Percentiles rank a stretch among this genome's conserved stretches.
These are phyloP conservation scores for Montipora sp. DNA, from an alignment of 64 coral and sea anemone genomes.

Conservation along the genomic window DNA sequence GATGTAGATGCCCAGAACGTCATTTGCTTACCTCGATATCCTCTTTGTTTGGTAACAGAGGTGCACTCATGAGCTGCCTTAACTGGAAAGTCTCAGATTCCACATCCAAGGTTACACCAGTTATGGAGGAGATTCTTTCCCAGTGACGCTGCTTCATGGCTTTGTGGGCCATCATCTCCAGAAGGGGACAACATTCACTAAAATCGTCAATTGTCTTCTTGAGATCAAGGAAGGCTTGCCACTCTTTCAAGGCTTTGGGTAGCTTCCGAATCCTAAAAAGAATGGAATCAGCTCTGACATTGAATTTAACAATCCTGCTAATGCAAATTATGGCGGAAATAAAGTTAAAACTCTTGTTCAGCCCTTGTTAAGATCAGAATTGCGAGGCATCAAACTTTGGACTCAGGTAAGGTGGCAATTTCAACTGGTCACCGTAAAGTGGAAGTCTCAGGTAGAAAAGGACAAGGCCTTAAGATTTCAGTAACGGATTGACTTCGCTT, in stretches of 20 bases:
- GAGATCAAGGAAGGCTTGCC: conserved; percentile 97
- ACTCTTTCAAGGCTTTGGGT: conserved; percentile 96
- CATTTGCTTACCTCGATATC: conserved; percentile 84
- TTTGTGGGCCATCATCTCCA: conserved; percentile 99
- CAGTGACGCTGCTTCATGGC: conserved; percentile 96
- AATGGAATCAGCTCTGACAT: neutral
- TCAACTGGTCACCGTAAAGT: too few species aligned
- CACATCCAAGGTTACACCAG: conserved; percentile 83
- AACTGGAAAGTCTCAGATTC: conserved; percentile 97
- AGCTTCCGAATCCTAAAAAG: conserved; percentile 87
- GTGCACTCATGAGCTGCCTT: conserved; percentile 96
- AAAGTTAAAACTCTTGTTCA: too few species aligned
- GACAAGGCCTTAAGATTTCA: too few species aligned
- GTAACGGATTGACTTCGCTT: too few species aligned
- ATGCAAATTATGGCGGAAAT: neutral
- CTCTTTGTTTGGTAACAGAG: conserved; percentile 96
- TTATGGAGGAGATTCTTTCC: conserved; percentile 96
- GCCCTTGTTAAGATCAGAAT: too few species aligned
- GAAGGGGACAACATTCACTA: conserved; percentile 96
- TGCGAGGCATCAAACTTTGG: too few species aligned
- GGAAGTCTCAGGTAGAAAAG: too few species aligned
- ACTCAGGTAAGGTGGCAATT: too few species aligned
- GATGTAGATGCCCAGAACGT: neutral
- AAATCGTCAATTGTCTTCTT: conserved; percentile 99
- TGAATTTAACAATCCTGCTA: neutral